A percentile compares a stretch with the other conserved stretches of the same genome.
Evolutionary conservation across 2,888 invertebrate species (phyloP).

Genomic region (Tenthredo scrophulariae): DNA sequence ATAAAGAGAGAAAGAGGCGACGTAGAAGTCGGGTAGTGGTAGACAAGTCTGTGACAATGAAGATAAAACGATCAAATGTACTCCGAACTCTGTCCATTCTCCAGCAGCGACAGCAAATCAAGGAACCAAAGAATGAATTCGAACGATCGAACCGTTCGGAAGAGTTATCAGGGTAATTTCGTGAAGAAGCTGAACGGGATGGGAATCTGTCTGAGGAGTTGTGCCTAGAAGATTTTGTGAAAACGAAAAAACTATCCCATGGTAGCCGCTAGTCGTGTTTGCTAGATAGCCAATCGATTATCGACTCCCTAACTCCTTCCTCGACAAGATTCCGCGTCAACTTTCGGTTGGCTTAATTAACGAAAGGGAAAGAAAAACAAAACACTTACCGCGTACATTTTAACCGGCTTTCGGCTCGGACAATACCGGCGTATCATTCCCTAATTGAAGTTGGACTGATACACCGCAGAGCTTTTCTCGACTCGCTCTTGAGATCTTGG

Average conservation of each 20-base stretch:
- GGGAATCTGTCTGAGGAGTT: neutral
- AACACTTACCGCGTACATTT: neutral
- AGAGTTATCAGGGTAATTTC: constrained; percentile 48
- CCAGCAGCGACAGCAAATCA: constrained; percentile 44
- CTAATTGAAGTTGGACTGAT: neutral
- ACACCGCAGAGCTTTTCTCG: neutral
- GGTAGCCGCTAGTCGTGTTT: neutral
- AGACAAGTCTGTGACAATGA: constrained; percentile 34
- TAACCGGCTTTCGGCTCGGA: neutral
- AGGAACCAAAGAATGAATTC: constrained; percentile 42
- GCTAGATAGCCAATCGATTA: constrained; percentile 5
- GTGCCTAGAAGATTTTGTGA: constrained; percentile 33
- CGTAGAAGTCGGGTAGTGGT: neutral
- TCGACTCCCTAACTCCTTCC: neutral
- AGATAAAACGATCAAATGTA: constrained; percentile 52
- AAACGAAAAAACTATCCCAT: neutral
- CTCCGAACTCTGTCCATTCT: constrained; percentile 40
- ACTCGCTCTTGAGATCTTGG: neutral
- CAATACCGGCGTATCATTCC: neutral
- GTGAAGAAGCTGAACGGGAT: constrained; percentile 35
- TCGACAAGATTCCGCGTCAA: neutral
- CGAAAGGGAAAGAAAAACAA: neutral
- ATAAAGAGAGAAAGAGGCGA: neutral
- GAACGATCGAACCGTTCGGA: constrained; percentile 24
- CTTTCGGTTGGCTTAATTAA: neutral